Evolutionary conservation across 1,140 invertebrate species (phyloP), one percentile per base, ranked within the genome.

Genomic region (Bombus superbus): DNA sequence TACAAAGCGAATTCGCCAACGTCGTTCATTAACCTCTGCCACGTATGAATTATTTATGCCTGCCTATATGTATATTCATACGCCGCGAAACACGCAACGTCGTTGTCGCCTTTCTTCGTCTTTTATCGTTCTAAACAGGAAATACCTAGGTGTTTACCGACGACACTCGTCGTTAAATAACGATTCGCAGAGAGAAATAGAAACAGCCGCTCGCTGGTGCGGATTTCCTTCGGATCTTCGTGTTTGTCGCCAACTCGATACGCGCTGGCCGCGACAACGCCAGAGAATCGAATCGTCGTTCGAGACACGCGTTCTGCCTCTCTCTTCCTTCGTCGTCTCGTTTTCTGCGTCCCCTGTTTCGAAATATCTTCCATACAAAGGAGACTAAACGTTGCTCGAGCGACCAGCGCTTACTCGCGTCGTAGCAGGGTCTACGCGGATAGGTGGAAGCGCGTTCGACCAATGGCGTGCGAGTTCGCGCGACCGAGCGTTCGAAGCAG

Each of bases 41-140:
- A 85, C 74, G 35, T 75, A 47, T 88, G 71, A 89, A 89, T 91
- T 91, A 89, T 91, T 89, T 84, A 91, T 78, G 59, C 6, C 18
- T 0, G 2, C 6, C 18, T 22, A 8, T 22, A 22, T 15, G 47
- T 53, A 22, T 53, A 53, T 53, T 53, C 47, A 22, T 53, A 22
- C 69, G 79, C 9, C 35, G 10, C 15, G 3, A 32, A 59, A 13
- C n/a, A 22, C 15, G 8, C 2, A 9, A 3, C n/a, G 28, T 44
- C 25, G 40, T 85, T 66, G 66, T 74, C 64, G 44, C n/a, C 40
- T 15, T 8, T 5, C 0, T 22, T 0, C 8, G 11, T 32, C 2
- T 9, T 9, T 32, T 35, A 10, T 3, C 18, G 0, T 57, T 25
- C 25, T 2, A 15, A 1, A 6, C 11, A 64, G n/a, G n/a, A 32